A percentile compares a stretch with the other conserved stretches of the same genome.
Evolutionary conservation across 2,888 invertebrate species (phyloP).

Genomic region (Hartigia nigra): DNA sequence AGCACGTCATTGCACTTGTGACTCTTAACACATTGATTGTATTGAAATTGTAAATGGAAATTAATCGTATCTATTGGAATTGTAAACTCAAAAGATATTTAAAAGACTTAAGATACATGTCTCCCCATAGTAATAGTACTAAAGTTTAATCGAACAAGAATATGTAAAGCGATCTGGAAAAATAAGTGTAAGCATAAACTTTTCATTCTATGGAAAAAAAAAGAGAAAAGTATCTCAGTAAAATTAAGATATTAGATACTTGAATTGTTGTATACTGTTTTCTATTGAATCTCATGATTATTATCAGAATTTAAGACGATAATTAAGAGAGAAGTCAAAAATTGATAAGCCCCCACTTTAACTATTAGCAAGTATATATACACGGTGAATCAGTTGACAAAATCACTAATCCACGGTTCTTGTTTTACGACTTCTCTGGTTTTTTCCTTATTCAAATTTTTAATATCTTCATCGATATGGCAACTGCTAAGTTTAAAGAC

Average conservation of each 20-base stretch:
- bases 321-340: not conserved
- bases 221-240: not conserved
- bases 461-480: slow-evolving; percentile 58
- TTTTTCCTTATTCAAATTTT: not conserved
- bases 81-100: not conserved
- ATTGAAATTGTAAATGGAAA: not conserved
- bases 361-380: not conserved
- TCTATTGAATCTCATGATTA: not conserved
- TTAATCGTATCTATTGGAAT: not conserved
- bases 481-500: slow-evolving; percentile 68
- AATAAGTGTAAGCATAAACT: not conserved
- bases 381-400: not conserved
- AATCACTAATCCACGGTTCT: not conserved
- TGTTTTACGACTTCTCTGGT: not conserved
- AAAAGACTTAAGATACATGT: not conserved
- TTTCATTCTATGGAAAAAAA: not conserved
- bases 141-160: not conserved
- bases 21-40: not conserved
- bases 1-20: not conserved
- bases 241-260: not conserved
- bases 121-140: not conserved
- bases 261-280: not conserved
- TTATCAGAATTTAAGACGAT: not conserved
- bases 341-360: not conserved
- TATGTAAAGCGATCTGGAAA: too few species aligned